These are phyloP conservation scores for Epinotia nisella DNA, from an alignment of 2,888 invertebrate genomes.

Conservation along the genomic window DNA sequence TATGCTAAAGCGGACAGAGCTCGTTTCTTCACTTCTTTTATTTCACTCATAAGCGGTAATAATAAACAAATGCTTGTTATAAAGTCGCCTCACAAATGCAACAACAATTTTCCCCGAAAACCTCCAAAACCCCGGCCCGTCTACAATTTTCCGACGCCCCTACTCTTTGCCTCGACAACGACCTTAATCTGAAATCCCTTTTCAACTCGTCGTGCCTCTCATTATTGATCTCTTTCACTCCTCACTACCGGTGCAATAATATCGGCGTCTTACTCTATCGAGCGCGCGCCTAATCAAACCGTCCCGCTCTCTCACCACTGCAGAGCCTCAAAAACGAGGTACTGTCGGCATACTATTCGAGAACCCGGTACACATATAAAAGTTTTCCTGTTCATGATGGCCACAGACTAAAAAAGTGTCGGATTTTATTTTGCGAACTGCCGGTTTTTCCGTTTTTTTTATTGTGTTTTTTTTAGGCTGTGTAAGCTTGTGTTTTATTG, in stretches of 20 bases:
- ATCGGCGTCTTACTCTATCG: conserved; percentile 61
- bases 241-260: conserved; percentile 85
- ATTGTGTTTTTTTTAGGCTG: conserved; percentile 13
- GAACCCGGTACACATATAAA: conserved; percentile 70
- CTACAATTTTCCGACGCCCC: conserved; percentile 66
- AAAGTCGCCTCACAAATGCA: conserved; percentile 23
- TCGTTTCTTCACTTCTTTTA: no score
- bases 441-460: conserved; percentile 2
- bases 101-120: neutral
- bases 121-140: conserved; percentile 45
- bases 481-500: conserved; percentile 21
- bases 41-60: no score
- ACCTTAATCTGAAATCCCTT: conserved; percentile 86
- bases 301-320: conserved; percentile 77
- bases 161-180: conserved; percentile 82
- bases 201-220: conserved; percentile 84
- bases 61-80: no score
- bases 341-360: conserved; percentile 65
- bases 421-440: neutral
- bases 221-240: conserved; percentile 86
- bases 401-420: conserved; percentile 62
- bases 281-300: conserved; percentile 52
- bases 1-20: no score
- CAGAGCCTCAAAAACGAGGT: conserved; percentile 84
- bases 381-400: conserved; percentile 69